Percentiles rank a stretch among this genome's conserved stretches.
These are phyloP conservation scores for Tiliacea citrago DNA, from an alignment of 2,888 invertebrate species.

Conservation along the genomic window DNA sequence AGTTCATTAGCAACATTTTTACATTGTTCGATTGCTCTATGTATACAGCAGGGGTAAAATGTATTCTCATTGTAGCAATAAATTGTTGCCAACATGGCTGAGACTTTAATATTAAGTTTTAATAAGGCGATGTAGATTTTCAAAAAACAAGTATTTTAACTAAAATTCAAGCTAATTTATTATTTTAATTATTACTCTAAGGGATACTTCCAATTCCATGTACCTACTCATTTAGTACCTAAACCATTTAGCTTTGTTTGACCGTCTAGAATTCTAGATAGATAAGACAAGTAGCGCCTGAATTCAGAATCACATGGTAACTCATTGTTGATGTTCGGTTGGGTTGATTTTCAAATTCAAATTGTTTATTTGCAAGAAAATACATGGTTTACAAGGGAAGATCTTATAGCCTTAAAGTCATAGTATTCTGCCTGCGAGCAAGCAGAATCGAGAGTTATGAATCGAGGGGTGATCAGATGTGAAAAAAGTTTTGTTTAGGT, in stretches of 20 bases:
- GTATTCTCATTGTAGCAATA: not conserved
- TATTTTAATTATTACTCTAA: not conserved
- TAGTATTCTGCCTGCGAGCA: too few species aligned
- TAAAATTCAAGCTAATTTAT: not conserved
- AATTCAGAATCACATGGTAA: not conserved
- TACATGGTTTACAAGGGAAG: too few species aligned
- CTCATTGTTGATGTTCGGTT: not conserved
- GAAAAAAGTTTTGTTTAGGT: too few species aligned
- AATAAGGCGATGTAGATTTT: not conserved
- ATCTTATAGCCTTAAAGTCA: too few species aligned
- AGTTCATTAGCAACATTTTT: conserved; percentile 27
- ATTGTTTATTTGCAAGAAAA: too few species aligned
- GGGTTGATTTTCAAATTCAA: not conserved
- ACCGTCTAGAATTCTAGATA: too few species aligned
- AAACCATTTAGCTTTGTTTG: not conserved
- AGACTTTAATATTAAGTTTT: not conserved
- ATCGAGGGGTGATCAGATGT: not conserved
- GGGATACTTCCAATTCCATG: not conserved
- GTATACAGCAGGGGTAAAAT: conserved; percentile 13
- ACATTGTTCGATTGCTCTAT: conserved; percentile 24
- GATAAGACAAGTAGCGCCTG: not conserved
- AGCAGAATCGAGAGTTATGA: too few species aligned
- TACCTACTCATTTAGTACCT: not conserved
- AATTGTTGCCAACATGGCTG: not conserved
- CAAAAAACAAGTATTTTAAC: not conserved